Evolutionary conservation across 2,797 vertebrate genomes (phyloP).

Genomic region (Notamacropus eugenii): DNA sequence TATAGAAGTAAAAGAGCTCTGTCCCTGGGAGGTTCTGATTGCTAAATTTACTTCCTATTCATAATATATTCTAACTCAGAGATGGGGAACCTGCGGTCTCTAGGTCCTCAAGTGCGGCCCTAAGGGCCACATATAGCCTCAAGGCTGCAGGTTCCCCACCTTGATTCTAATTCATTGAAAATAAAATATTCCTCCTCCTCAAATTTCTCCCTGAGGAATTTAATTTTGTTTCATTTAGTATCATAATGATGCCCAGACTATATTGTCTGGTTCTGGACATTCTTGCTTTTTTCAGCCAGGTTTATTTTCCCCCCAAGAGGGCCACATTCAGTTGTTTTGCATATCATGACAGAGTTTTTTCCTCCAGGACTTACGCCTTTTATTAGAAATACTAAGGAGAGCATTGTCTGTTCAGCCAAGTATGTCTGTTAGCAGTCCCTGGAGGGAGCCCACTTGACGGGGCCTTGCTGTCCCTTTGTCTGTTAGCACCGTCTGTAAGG

Average conservation of each 20-base stretch:
- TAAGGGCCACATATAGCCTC: too few species aligned
- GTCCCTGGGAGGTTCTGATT: background rate
- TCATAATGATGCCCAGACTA: background rate
- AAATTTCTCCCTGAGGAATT: background rate
- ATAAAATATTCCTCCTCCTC: background rate
- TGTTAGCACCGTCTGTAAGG: background rate
- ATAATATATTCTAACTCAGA: background rate
- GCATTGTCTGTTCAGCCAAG: background rate
- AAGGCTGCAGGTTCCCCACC: too few species aligned
- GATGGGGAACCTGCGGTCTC: too few species aligned
- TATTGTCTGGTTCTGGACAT: background rate
- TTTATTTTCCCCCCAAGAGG: background rate
- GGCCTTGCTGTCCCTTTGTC: background rate
- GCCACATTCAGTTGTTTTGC: background rate
- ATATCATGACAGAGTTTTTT: background rate
- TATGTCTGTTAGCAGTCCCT: background rate
- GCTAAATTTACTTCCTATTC: background rate
- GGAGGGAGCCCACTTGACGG: background rate
- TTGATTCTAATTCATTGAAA: background rate
- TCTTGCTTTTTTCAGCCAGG: background rate
- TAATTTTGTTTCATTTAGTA: background rate
- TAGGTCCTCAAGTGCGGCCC: too few species aligned
- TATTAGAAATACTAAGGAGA: background rate
- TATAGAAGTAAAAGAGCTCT: background rate
- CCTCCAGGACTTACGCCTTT: background rate